Conservation (phyloP, 2,113 vertebrate species). For the Hemiscyllium ocellatum region DNA sequence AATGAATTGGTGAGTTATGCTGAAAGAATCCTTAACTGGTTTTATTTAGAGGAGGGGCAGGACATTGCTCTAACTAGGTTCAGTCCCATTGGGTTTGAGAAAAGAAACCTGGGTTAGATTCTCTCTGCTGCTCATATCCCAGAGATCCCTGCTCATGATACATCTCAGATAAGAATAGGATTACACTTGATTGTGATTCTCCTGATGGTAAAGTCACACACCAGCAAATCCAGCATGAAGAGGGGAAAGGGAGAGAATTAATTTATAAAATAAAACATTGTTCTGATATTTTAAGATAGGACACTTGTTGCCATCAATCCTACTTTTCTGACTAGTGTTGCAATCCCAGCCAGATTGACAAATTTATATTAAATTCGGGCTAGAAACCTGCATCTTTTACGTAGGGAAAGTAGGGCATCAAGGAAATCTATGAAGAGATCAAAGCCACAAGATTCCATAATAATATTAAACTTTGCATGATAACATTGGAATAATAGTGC, state of each 20-base stretch:
- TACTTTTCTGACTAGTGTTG: neutral
- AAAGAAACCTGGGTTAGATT: neutral
- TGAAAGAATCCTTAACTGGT: neutral
- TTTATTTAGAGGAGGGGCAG: neutral
- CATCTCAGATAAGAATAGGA: neutral
- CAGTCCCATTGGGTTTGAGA: neutral
- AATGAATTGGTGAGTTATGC: neutral
- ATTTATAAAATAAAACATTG: neutral
- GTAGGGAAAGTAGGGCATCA: too few species aligned
- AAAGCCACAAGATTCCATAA: too few species aligned
- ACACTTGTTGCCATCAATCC: neutral
- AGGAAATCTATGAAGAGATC: too few species aligned
- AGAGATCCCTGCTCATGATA: neutral
- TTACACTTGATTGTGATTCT: too few species aligned
- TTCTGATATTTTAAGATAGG: neutral
- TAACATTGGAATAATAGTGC: too few species aligned
- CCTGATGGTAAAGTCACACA: neutral
- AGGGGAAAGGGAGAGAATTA: neutral
- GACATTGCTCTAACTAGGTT: neutral
- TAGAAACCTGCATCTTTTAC: too few species aligned
- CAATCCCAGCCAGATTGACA: neutral
- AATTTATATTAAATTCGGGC: neutral
- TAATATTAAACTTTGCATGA: too few species aligned
- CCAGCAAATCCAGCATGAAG: neutral
- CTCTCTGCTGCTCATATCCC: neutral